These are phyloP conservation scores for Dicyrtoma fusca DNA, from an alignment of 2,888 invertebrate species.

Conservation along the genomic window DNA sequence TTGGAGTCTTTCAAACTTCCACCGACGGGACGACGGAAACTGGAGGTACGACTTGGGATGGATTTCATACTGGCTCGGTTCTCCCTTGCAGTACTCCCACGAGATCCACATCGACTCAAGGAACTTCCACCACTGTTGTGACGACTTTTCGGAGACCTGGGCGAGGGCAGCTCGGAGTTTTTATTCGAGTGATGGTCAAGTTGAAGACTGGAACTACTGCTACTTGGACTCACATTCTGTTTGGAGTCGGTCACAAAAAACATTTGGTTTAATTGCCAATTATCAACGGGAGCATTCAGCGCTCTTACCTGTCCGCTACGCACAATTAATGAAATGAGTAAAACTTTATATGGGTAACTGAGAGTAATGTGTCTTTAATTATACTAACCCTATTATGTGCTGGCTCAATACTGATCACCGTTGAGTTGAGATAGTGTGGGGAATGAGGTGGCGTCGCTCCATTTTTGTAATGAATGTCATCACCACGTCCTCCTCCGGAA, in stretches of 20 bases:
- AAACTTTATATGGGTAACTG: neutral
- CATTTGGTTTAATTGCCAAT: neutral
- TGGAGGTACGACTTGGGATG: conserved; percentile 35
- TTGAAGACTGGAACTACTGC: conserved; percentile 38
- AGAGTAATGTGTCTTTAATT: no score
- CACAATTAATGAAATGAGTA: conserved; percentile 2
- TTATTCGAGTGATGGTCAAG: conserved; percentile 30
- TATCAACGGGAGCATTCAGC: no score
- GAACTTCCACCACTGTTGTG: conserved; percentile 42
- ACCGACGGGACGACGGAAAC: conserved; percentile 34
- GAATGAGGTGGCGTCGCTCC: conserved; percentile 29
- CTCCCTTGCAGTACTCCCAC: conserved; percentile 25
- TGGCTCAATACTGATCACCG: conserved; percentile 40
- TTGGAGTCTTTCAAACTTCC: conserved; percentile 38
- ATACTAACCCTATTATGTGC: conserved; percentile 27
- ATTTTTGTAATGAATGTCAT: conserved; percentile 28
- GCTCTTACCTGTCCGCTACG: no score
- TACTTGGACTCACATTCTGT: conserved; percentile 36
- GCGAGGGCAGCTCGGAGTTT: conserved; percentile 35
- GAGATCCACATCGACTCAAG: conserved; percentile 37
- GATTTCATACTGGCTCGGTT: conserved; percentile 39
- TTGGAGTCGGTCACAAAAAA: neutral
- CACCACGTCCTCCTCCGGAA: conserved; percentile 20
- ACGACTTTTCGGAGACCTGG: conserved; percentile 36
- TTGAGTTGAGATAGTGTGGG: conserved; percentile 34